phyloP scores from a whole-genome alignment of 2,797 vertebrate genomes.

The Darevskia mixta region DNA sequence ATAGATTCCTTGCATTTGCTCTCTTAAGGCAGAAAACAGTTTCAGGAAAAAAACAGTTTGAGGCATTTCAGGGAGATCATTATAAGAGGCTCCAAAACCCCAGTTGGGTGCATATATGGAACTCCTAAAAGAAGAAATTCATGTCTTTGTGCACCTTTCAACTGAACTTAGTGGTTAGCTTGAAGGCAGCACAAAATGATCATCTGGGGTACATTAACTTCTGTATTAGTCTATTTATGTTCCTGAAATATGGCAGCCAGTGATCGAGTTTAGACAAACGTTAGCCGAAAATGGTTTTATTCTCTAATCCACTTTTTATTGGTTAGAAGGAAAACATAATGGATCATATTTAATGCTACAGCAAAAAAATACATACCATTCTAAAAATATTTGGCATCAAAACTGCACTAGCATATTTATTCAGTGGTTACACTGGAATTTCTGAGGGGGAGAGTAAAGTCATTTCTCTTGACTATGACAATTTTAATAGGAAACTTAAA shows the following conservation, averaged over 20 bases:
- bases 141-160: not conserved
- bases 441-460: slow-evolving; percentile 48
- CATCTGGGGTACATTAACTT: slow-evolving; percentile 40
- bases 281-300: slow-evolving; percentile 52
- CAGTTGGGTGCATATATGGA: not conserved
- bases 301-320: slow-evolving; percentile 58
- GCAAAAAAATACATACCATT: slow-evolving; percentile 41
- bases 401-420: slow-evolving; percentile 61
- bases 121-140: not conserved
- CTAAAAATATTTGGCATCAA: slow-evolving; percentile 57
- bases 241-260: slow-evolving; percentile 35
- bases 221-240: slow-evolving; percentile 45
- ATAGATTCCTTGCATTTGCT: not conserved
- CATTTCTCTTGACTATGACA: slow-evolving; percentile 52
- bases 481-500: slow-evolving; percentile 51
- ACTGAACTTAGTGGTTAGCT: slow-evolving; percentile 17
- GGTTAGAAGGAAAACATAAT: slow-evolving; percentile 58
- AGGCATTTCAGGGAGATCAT: not conserved
- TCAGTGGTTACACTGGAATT: slow-evolving; percentile 46
- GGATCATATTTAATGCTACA: slow-evolving; percentile 51
- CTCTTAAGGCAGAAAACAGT: not conserved
- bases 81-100: not conserved
- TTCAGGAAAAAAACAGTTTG: slow-evolving; percentile 6
- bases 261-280: slow-evolving; percentile 55
- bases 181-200: slow-evolving; percentile 30